Conservation (phyloP, 2,113 vertebrate genomes). For the Cephalopterus ornatus region DNA sequence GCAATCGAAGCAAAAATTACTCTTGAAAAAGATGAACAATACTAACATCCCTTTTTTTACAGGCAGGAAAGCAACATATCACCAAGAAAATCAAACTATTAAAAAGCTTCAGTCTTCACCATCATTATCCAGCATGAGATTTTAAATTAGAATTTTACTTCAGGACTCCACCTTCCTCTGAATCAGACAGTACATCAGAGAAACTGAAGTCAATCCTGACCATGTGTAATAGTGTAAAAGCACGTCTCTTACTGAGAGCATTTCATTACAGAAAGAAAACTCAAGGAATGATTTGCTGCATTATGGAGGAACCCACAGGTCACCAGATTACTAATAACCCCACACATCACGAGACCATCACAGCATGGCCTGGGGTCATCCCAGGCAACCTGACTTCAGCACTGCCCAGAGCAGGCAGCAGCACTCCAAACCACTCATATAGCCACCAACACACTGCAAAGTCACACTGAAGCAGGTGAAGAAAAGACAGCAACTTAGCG, state of each 20-base stretch:
- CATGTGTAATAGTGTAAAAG: background rate
- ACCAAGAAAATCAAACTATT: background rate
- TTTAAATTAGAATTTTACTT: background rate
- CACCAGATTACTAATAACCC: background rate
- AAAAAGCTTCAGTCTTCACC: background rate
- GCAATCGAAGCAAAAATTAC: background rate
- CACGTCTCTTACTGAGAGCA: background rate
- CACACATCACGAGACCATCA: background rate
- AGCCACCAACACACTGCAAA: background rate
- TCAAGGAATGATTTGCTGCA: background rate
- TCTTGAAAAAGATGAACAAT: background rate
- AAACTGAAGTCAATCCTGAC: background rate
- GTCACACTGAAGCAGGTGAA: background rate
- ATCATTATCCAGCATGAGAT: background rate
- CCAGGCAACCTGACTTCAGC: background rate
- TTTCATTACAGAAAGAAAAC: background rate
- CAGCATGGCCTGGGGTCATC: background rate
- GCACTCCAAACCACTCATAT: rapidly evolving
- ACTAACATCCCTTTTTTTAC: background rate
- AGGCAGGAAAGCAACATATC: background rate
- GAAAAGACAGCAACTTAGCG: background rate
- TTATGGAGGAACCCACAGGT: background rate
- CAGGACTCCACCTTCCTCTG: background rate
- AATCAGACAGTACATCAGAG: background rate
- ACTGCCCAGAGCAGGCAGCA: background rate